Evolutionary conservation across 2,888 invertebrate genomes (phyloP).

Genomic region (Coleophora deauratella): DNA sequence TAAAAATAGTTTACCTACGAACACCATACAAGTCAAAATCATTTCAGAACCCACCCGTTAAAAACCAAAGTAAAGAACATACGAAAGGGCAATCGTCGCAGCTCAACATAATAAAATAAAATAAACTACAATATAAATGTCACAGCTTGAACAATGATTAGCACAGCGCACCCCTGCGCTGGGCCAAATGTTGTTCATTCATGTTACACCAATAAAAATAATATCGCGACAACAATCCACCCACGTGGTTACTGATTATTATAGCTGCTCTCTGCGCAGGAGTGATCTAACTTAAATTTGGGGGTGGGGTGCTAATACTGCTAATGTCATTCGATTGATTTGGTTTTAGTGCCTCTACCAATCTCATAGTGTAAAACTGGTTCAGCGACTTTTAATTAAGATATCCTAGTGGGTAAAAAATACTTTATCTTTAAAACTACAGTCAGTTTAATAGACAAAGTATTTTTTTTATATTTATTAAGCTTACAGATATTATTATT

Average conservation of each 20-base stretch:
- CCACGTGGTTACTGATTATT: conserved; percentile 34
- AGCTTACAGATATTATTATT: too few species aligned
- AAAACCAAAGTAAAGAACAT: neutral
- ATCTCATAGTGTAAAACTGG: too few species aligned
- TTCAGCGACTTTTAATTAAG: too few species aligned
- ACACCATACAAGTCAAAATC: too few species aligned
- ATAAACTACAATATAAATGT: conserved; percentile 24
- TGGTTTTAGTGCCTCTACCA: too few species aligned
- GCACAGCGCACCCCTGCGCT: conserved; percentile 26
- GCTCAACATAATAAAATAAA: conserved; percentile 16
- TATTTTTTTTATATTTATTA: too few species aligned
- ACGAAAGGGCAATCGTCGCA: neutral
- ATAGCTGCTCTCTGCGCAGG: too few species aligned
- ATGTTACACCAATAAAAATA: conserved; percentile 52
- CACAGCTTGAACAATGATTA: conserved; percentile 38
- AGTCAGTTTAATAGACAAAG: too few species aligned
- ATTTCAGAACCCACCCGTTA: neutral
- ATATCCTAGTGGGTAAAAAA: too few species aligned
- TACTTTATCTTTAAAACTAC: too few species aligned
- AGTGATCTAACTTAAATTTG: conserved; percentile 1
- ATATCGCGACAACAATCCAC: conserved; percentile 47
- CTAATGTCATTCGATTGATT: conserved; percentile 2
- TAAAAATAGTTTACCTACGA: too few species aligned
- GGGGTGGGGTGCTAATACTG: conserved; percentile 15
- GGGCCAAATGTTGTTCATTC: conserved; percentile 35